These are phyloP conservation scores for Beroe ovata DNA, from an alignment of 37 sponge, comb jelly and placozoan species.

Conservation along the genomic window DNA sequence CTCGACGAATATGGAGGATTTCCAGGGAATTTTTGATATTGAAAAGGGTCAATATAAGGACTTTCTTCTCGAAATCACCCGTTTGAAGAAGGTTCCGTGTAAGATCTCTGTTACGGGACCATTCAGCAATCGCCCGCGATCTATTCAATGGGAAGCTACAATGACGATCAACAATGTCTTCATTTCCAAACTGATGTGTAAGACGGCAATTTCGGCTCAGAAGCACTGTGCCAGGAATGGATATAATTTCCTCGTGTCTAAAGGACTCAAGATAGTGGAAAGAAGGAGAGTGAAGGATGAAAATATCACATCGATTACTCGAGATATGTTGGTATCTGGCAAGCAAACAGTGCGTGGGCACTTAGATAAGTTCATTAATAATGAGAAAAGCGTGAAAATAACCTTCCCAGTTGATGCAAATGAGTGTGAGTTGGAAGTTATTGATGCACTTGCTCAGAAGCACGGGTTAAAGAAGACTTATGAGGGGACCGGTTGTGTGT, in stretches of 20 bases:
- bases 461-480: not conserved
- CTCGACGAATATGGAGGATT: too few relatives aligned
- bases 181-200: not conserved
- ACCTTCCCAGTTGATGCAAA: not conserved
- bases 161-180: not conserved
- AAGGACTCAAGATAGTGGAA: not conserved
- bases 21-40: too few relatives aligned
- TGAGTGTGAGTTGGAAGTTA: not conserved
- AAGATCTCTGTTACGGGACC: not conserved
- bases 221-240: conserved; percentile 8
- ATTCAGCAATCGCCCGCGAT: not conserved
- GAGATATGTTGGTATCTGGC: not conserved
- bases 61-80: not conserved
- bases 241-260: not conserved
- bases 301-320: not conserved
- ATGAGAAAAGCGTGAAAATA: not conserved
- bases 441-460: not conserved
- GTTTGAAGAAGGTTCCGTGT: not conserved
- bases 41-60: not conserved
- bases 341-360: not conserved
- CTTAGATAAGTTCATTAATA: not conserved
- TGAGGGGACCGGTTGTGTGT: not conserved
- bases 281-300: not conserved
- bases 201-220: not conserved
- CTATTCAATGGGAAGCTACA: not conserved